Evolutionary conservation across 2,888 invertebrate genomes (phyloP).

Genomic region (Harpalus rufipes): DNA sequence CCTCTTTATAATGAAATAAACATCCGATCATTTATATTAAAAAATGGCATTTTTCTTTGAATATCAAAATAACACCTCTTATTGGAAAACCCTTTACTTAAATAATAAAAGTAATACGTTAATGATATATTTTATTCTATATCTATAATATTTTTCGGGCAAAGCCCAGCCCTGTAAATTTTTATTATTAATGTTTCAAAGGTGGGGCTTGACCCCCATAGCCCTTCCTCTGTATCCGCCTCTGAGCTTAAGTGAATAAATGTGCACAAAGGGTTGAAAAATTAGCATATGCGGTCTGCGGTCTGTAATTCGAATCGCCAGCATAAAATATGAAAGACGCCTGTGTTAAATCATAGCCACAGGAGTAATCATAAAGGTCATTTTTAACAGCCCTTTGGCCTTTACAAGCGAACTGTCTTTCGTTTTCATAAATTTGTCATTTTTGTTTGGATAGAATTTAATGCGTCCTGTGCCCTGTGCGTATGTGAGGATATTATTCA

Average conservation of each 20-base stretch:
- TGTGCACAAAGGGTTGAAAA: conserved; percentile 55
- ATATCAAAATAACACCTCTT: too few species aligned
- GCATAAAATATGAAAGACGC: conserved; percentile 36
- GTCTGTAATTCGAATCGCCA: conserved; percentile 36
- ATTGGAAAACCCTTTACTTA: too few species aligned
- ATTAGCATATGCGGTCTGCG: conserved; percentile 43
- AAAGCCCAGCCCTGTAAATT: too few species aligned
- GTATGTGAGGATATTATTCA: background rate
- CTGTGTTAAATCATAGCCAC: conserved; percentile 11
- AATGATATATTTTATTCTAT: too few species aligned
- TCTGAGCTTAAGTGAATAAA: conserved; percentile 30
- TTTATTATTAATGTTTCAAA: too few species aligned
- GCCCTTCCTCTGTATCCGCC: too few species aligned
- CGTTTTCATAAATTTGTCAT: background rate
- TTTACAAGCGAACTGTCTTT: conserved; percentile 41
- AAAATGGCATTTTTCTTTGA: too few species aligned
- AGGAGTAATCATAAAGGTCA: background rate
- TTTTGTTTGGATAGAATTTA: background rate
- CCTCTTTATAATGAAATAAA: too few species aligned
- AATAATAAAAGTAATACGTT: too few species aligned
- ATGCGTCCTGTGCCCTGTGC: background rate
- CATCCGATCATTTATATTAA: too few species aligned
- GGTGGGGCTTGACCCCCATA: too few species aligned
- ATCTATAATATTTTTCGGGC: too few species aligned
- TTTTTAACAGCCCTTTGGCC: conserved; percentile 22